These are phyloP conservation scores for Tineola bisselliella DNA, from an alignment of 2,888 invertebrate genomes.

Conservation along the genomic window DNA sequence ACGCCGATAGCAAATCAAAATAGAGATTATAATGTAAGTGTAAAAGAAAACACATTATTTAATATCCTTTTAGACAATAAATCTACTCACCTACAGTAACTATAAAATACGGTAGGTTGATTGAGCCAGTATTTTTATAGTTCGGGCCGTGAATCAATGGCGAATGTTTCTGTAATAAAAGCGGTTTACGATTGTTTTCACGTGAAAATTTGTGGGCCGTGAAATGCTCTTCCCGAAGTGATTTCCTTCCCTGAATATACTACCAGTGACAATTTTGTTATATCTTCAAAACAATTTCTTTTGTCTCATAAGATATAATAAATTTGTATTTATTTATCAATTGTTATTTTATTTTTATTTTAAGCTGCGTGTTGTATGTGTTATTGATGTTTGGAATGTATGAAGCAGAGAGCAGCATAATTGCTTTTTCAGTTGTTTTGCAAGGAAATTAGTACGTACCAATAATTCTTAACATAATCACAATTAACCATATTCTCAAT, in stretches of 20 bases:
- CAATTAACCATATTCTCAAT: too few species aligned
- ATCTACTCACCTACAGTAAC: conserved; percentile 54
- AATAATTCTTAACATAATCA: too few species aligned
- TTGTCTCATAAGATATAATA: neutral
- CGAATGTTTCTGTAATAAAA: conserved; percentile 65
- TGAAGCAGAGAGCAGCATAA: too few species aligned
- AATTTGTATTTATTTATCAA: too few species aligned
- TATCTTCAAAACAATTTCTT: neutral
- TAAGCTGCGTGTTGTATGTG: too few species aligned
- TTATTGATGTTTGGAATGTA: too few species aligned
- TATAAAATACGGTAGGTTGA: conserved; percentile 61
- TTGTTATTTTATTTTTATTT: too few species aligned
- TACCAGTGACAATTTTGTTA: neutral
- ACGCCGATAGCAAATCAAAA: conserved; percentile 2
- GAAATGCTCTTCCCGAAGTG: conserved; percentile 42
- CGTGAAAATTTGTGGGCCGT: conserved; percentile 62
- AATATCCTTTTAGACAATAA: conserved; percentile 50
- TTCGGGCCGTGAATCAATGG: conserved; percentile 63
- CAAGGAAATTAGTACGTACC: too few species aligned
- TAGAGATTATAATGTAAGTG: conserved; percentile 28
- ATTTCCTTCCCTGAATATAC: neutral
- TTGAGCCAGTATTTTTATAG: conserved; percentile 68
- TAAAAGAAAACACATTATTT: conserved; percentile 55
- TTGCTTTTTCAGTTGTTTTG: too few species aligned
- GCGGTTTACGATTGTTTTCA: conserved; percentile 64